Percentiles rank a stretch among this genome's conserved stretches.
phyloP scores from a whole-genome alignment of 2,888 invertebrate genomes.

The Himalopsyche kuldschensis region DNA sequence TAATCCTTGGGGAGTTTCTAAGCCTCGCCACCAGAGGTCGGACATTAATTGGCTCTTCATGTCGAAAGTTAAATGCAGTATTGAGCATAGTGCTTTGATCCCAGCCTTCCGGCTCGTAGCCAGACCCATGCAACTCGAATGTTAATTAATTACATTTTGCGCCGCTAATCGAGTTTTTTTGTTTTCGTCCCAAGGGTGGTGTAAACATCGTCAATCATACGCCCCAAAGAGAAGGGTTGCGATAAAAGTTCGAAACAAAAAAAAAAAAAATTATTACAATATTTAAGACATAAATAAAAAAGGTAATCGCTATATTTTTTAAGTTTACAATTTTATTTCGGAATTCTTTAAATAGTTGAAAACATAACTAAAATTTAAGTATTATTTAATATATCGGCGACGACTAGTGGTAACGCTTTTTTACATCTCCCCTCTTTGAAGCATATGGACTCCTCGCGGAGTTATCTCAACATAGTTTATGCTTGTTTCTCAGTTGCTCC shows the following conservation, averaged over 20 bases:
- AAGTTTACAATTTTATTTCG: too few species aligned
- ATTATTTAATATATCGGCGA: too few species aligned
- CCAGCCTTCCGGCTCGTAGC: not conserved
- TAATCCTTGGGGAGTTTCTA: not conserved
- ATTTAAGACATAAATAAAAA: too few species aligned
- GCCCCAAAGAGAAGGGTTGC: not conserved
- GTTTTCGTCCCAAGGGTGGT: not conserved
- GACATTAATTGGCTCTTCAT: not conserved
- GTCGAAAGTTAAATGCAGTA: not conserved
- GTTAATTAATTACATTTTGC: not conserved
- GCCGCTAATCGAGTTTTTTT: not conserved
- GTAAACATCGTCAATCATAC: conserved; percentile 19
- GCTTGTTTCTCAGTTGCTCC: too few species aligned
- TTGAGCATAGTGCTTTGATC: not conserved
- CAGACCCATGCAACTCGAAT: not conserved
- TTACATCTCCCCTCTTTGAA: too few species aligned
- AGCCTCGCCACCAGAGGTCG: not conserved
- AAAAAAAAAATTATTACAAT: not conserved
- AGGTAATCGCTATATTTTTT: too few species aligned
- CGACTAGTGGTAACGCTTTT: too few species aligned
- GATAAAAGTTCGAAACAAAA: not conserved
- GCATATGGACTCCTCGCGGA: too few species aligned
- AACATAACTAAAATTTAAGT: too few species aligned
- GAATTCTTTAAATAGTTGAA: too few species aligned
- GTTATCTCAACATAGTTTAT: too few species aligned